Base-by-base conservation (phyloP, 2,113 vertebrate genomes). In the Oreochromis spilurus region DNA sequence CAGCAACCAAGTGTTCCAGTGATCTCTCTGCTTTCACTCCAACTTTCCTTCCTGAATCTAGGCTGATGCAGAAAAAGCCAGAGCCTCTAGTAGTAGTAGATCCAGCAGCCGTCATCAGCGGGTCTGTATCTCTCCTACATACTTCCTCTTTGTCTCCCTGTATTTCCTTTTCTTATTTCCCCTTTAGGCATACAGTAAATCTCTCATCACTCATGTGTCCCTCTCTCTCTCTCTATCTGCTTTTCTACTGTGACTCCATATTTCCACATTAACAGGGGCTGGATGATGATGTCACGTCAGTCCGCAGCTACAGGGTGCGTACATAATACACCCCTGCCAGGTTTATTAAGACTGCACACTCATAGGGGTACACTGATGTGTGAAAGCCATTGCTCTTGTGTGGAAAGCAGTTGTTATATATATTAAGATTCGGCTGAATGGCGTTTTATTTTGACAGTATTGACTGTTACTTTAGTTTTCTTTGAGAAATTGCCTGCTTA, bases 41-140 rank as follows among this genome's bases (percentile, higher is more conserved):
- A 72, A 90, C 94, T 81, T 96, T 89, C 91, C 96, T 93, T 92
- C 94, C 95, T 96, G 91, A 90, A 92, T 91, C 92, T 93, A 99
- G 99, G 98, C 98, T 95, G 98, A 99, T 93, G 91, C 97, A 84
- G 98, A 99, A 91, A 97, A 97, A 93, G 97, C 98, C 95, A 96
- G 96, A 95, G 93, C 97, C 93, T 96, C 97, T 91, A 94, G 85
- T 92, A 94, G 86, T 93, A 94, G 91, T 93, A 95, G 92, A 88
- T 95, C 97, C 95, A 96, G 95, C 95, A 96, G 81, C 89, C 95
- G 89, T 89, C 96, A 95, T 89, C 96, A 94, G 60, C 97, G 97
- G 98, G 98, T 99, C 97, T 96, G 98, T 99, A 97, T 93, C 94
- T 75, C 84, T 5, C 82, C 16, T 81, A 38, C 58, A 89, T 45